These are phyloP conservation scores for Coenonympha glycerion DNA, from an alignment of 2,888 invertebrate species.

Conservation along the genomic window DNA sequence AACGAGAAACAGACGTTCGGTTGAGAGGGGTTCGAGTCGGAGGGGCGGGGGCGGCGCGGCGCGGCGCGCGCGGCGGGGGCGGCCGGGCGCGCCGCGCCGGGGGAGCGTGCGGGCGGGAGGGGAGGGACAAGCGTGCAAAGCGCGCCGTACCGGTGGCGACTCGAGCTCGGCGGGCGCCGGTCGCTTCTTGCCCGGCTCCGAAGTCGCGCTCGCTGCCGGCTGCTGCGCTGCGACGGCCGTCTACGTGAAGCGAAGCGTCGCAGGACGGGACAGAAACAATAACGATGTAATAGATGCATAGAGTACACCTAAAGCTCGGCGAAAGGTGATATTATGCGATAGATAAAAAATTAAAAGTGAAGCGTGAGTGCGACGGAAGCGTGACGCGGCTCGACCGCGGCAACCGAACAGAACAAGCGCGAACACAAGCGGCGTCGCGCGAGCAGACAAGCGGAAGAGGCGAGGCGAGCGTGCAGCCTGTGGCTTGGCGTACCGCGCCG, in stretches of 20 bases:
- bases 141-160: slow-evolving; percentile 92
- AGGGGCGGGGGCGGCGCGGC: slow-evolving; percentile 27
- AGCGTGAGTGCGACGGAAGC: slow-evolving; percentile 77
- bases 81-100: slow-evolving; percentile 43
- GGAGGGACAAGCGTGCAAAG: slow-evolving; percentile 79
- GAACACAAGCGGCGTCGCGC: slow-evolving; percentile 73
- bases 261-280: slow-evolving; percentile 76
- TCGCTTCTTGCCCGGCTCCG: slow-evolving; percentile 96
- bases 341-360: slow-evolving; percentile 71
- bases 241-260: slow-evolving; percentile 77
- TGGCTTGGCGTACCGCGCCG: slow-evolving; percentile 91
- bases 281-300: slow-evolving; percentile 77
- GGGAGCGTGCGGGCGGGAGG: slow-evolving; percentile 52
- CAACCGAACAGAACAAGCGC: slow-evolving; percentile 71
- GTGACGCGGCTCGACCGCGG: slow-evolving; percentile 63
- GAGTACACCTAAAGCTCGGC: slow-evolving; percentile 76
- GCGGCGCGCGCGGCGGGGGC: slow-evolving; percentile 49
- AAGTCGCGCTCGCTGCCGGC: slow-evolving; percentile 79
- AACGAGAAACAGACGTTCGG: slow-evolving; percentile 77
- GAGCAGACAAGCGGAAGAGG: slow-evolving; percentile 70
- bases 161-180: slow-evolving; percentile 80
- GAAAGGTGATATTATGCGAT: slow-evolving; percentile 74
- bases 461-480: slow-evolving; percentile 72
- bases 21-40: slow-evolving; percentile 50
- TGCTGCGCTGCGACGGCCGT: slow-evolving; percentile 76